A percentile compares a stretch with the other conserved stretches of the same genome.
These are phyloP conservation scores for Semicossyphus pulcher DNA, from an alignment of 2,113 vertebrate species.

Conservation along the genomic window DNA sequence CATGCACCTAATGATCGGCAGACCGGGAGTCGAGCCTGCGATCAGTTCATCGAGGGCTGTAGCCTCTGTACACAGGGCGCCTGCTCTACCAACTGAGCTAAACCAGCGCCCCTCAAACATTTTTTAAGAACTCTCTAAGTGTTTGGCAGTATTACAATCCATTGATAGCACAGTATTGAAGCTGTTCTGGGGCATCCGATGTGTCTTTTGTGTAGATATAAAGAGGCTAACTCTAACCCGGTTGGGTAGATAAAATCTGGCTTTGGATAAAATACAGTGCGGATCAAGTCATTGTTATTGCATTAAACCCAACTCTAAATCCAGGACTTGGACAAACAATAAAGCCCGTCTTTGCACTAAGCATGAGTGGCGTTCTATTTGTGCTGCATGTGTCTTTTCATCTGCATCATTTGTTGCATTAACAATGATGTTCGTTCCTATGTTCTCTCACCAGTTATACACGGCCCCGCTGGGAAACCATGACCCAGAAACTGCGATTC, in stretches of 20 bases:
- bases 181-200: neutral
- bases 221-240: neutral
- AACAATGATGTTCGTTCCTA: slow-evolving; percentile 14
- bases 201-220: too few species aligned
- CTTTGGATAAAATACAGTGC: neutral
- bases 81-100: too few species aligned
- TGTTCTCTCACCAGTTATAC: slow-evolving; percentile 31
- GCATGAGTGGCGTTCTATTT: slow-evolving; percentile 15
- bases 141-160: neutral
- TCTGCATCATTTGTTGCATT: slow-evolving; percentile 43
- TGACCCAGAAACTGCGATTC: slow-evolving; percentile 50
- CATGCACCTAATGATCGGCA: too few species aligned
- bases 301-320: slow-evolving; percentile 30
- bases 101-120: too few species aligned
- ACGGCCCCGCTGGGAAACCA: slow-evolving; percentile 16
- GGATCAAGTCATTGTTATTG: slow-evolving; percentile 14
- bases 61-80: too few species aligned
- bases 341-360: slow-evolving; percentile 6
- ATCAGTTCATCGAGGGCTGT: too few species aligned
- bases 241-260: neutral
- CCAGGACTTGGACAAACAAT: slow-evolving; percentile 22
- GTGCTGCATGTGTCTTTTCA: slow-evolving; percentile 10
- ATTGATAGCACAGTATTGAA: neutral
- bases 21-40: too few species aligned
- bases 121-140: too few species aligned